Evolutionary conservation across 2,113 vertebrate genomes (phyloP).

Genomic region (Alaudala cheleensis): DNA sequence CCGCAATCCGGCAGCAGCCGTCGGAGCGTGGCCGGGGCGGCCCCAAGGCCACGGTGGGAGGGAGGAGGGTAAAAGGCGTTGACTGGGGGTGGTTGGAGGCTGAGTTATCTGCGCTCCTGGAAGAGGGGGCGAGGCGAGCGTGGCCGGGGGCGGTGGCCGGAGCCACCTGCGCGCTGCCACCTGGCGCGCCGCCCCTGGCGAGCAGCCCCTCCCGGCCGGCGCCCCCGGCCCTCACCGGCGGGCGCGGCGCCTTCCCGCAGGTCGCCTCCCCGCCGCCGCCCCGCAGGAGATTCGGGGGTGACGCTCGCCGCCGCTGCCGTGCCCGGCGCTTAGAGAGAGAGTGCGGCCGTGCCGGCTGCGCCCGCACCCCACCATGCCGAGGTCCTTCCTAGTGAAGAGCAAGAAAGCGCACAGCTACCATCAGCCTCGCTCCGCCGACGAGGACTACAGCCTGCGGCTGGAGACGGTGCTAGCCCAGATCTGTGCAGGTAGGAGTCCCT

Average conservation of each 20-base stretch:
- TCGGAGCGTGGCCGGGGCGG: neutral
- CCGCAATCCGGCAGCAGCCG: neutral
- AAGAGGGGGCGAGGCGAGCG: neutral
- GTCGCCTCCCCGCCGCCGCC: neutral
- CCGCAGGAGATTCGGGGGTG: neutral
- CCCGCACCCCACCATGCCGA: constrained; percentile 81
- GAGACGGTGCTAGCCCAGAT: constrained; percentile 81
- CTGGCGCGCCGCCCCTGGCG: constrained; percentile 79
- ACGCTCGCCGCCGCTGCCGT: neutral
- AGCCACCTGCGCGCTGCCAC: constrained; percentile 89
- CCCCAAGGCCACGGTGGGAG: neutral
- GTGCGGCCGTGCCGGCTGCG: neutral
- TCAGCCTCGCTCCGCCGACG: constrained; percentile 84
- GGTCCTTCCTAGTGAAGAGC: constrained; percentile 96
- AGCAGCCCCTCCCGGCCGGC: constrained; percentile 5
- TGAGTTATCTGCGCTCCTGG: neutral
- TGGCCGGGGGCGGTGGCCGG: neutral
- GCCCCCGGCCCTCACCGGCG: neutral
- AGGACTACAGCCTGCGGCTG: constrained; percentile 78
- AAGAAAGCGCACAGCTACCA: constrained; percentile 98
- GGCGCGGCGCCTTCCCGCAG: neutral
- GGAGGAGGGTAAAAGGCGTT: neutral
- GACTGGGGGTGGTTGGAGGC: neutral
- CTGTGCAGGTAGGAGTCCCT: constrained; percentile 82
- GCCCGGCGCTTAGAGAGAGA: neutral